Evolutionary conservation across 2,113 vertebrate genomes (phyloP), one percentile per base, ranked within the genome.

Genomic region (Poeciliopsis turrubarensis): DNA sequence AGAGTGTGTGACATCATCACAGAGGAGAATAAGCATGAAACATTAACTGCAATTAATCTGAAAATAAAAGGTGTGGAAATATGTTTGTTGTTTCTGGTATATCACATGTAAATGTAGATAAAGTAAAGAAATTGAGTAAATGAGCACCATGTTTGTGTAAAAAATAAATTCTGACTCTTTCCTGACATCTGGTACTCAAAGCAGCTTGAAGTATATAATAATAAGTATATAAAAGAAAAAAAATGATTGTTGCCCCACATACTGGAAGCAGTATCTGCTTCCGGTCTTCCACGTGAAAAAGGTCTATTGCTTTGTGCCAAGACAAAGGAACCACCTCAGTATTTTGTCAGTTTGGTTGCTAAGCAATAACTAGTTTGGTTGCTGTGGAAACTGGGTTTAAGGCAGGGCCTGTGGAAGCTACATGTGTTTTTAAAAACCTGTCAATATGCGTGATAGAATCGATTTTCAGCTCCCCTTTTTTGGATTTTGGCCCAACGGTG

Each of bases 401-500:
- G 51, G 22, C 15, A 30, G 47, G 63, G 71, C 26, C 17, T 30
- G 39, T 47, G 71, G 41, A 57, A 32, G 54, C 37, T n/a, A 39
- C 34, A 75, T 78, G 83, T 85, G 72, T 82, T 89, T 89, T 86
- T 82, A 85, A 80, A 86, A 39, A 91, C 79, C 79, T 84, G 83
- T 83, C 75, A 69, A 80, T 75, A 76, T 72, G 72, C 84, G 87
- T 80, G 77, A 74, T 85, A 82, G 79, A 87, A 31, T 69, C 77
- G 66, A 78, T 84, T 86, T 81, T 82, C 71, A 68, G 74, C 68
- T 81, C 41, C 41, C 86, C 79, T 89, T 86, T 34, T 86, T 87
- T 72, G 69, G 80, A 81, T 73, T 73, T 82, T 85, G 68, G 80
- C 82, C 65, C 81, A 83, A 78, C 89, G 83, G 81, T 82, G 82